These are phyloP conservation scores for Tachina fera DNA, from an alignment of 2,888 invertebrate genomes.

Conservation along the genomic window DNA sequence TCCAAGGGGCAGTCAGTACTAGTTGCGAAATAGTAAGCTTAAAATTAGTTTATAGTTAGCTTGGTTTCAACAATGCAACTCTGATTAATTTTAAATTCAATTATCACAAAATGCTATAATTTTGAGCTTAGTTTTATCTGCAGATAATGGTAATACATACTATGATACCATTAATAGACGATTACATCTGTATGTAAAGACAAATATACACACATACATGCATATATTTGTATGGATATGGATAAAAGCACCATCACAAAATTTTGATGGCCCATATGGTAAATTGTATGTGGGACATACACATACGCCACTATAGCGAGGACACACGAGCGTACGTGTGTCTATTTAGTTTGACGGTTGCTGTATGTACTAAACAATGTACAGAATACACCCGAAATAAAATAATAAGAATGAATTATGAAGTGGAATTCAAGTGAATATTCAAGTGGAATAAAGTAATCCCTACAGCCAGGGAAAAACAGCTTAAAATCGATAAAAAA, in stretches of 20 bases:
- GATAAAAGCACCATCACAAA: slow-evolving; percentile 47
- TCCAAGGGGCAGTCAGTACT: no score
- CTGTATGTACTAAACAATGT: slow-evolving; percentile 1
- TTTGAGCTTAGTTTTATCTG: background rate
- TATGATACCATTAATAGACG: background rate
- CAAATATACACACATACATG: slow-evolving; percentile 15
- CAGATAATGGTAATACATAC: slow-evolving; percentile 15
- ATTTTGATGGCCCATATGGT: slow-evolving; percentile 68
- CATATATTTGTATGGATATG: slow-evolving; percentile 33
- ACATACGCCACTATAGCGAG: background rate
- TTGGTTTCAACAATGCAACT: no score
- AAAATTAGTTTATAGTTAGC: no score
- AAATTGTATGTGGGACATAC: slow-evolving; percentile 28
- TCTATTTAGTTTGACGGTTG: slow-evolving; percentile 35
- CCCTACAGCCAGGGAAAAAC: no score
- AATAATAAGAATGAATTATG: no score
- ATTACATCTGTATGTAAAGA: no score
- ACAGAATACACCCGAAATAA: slow-evolving; percentile 14
- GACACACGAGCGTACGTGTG: background rate
- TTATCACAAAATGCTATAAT: slow-evolving; percentile 5
- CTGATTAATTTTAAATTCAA: background rate
- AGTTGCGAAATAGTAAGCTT: no score
- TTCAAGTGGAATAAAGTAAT: background rate
- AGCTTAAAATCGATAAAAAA: no score
- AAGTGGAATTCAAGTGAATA: no score